phyloP scores from a whole-genome alignment of 2,888 invertebrate genomes.

The Pristionchus entomophagus region DNA sequence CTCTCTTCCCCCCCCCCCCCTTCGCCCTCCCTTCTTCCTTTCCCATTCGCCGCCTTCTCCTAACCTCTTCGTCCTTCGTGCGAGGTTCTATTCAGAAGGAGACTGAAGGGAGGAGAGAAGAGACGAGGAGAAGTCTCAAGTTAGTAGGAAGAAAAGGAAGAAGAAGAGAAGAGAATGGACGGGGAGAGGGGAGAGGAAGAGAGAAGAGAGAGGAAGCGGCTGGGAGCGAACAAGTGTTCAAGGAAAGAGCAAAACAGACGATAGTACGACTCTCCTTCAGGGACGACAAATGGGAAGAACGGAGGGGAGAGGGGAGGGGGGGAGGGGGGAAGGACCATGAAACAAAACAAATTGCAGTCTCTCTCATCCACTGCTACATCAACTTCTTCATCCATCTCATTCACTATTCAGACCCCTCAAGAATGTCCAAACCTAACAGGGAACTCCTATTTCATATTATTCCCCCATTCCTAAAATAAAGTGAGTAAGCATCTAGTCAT shows the following conservation, averaged over 20 bases:
- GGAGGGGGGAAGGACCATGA: not conserved
- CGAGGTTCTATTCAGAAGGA: conserved; percentile 33
- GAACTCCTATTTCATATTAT: not conserved
- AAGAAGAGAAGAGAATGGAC: not conserved
- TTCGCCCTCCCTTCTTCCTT: not conserved
- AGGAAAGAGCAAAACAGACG: not conserved
- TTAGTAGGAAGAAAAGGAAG: conserved; percentile 8
- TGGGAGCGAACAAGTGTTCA: not conserved
- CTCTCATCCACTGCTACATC: not conserved
- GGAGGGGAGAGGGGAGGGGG: not conserved
- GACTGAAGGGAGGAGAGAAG: not conserved
- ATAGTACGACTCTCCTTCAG: not conserved
- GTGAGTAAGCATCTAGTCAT: not conserved
- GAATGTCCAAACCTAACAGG: not conserved
- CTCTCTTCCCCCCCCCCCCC: not conserved
- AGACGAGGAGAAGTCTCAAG: conserved; percentile 7
- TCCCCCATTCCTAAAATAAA: not conserved
- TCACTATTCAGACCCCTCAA: not conserved
- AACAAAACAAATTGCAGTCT: not conserved
- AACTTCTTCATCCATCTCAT: not conserved
- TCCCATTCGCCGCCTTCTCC: not conserved
- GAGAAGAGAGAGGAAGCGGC: not conserved
- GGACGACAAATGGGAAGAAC: not conserved
- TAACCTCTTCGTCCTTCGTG: conserved; percentile 16
- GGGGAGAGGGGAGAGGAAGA: conserved; percentile 21